Conservation (phyloP, 1,140 invertebrate genomes). For the Macrobrachium nipponense region DNA sequence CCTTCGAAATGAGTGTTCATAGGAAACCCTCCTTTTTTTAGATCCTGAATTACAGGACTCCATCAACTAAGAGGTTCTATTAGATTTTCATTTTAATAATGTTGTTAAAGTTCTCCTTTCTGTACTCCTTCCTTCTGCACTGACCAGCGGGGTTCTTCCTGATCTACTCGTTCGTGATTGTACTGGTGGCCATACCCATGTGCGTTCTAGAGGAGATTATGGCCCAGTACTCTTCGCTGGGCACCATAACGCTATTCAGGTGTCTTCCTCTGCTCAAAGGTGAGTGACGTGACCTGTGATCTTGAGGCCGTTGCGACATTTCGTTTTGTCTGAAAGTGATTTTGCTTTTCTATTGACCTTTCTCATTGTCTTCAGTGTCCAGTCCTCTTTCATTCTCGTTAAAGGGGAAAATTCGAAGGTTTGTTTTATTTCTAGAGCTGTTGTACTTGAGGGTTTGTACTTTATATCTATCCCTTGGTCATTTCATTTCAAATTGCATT, state of each 20-base stretch:
- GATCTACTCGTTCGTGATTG: slow-evolving; percentile 18
- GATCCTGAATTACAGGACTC: neutral
- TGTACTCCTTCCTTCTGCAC: neutral
- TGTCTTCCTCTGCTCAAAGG: slow-evolving; percentile 46
- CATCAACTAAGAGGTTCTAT: no score
- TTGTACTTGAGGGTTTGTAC: no score
- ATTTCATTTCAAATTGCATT: no score
- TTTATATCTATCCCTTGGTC: no score
- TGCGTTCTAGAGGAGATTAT: slow-evolving; percentile 31
- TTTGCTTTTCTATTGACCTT: no score
- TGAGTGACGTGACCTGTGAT: neutral
- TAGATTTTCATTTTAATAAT: neutral
- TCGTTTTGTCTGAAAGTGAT: neutral
- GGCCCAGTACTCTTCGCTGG: slow-evolving; percentile 51
- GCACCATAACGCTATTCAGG: slow-evolving; percentile 44
- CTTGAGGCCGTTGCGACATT: neutral
- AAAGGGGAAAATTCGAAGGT: neutral
- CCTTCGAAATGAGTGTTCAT: no score
- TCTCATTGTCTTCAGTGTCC: no score
- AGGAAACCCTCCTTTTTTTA: neutral
- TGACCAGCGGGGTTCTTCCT: slow-evolving; percentile 26
- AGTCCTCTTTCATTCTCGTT: neutral
- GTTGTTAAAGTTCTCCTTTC: neutral
- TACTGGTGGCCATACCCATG: slow-evolving; percentile 12
- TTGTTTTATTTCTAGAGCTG: no score